phyloP scores from a whole-genome alignment of 2,797 vertebrate genomes.

The Cynopterus sphinx region DNA sequence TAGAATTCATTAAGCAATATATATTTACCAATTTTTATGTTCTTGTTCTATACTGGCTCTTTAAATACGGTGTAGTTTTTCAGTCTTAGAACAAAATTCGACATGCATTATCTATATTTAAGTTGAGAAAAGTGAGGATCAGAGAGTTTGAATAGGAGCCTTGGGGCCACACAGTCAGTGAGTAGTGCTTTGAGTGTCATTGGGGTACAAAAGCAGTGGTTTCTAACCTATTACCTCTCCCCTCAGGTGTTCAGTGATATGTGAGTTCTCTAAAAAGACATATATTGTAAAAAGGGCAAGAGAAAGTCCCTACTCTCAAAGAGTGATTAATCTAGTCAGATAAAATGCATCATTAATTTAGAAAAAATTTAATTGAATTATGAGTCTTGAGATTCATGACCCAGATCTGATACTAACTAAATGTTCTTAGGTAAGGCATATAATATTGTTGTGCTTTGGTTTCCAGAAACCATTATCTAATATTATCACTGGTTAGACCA shows the following conservation, averaged over 20 bases:
- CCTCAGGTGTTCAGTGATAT: neutral
- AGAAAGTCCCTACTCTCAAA: neutral
- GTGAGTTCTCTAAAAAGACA: neutral
- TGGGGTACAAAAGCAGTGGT: rapidly evolving
- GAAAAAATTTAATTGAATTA: neutral
- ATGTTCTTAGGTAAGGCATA: neutral
- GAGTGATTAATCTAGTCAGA: neutral
- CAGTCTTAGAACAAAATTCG: neutral
- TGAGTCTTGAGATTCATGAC: neutral
- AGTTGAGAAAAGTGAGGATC: neutral
- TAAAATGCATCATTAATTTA: neutral
- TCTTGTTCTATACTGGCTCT: neutral
- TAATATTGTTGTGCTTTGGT: neutral
- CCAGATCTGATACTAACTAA: neutral
- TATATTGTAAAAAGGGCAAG: neutral
- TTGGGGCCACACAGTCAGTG: neutral
- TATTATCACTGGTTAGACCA: neutral
- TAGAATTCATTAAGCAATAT: neutral
- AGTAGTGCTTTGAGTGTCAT: neutral
- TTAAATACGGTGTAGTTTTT: neutral
- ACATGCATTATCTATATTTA: neutral
- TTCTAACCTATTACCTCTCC: neutral
- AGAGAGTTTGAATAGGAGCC: neutral
- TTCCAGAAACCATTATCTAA: neutral
- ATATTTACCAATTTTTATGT: neutral